Conservation (phyloP, 2,113 vertebrate species). For the Cheirogaleus medius region DNA sequence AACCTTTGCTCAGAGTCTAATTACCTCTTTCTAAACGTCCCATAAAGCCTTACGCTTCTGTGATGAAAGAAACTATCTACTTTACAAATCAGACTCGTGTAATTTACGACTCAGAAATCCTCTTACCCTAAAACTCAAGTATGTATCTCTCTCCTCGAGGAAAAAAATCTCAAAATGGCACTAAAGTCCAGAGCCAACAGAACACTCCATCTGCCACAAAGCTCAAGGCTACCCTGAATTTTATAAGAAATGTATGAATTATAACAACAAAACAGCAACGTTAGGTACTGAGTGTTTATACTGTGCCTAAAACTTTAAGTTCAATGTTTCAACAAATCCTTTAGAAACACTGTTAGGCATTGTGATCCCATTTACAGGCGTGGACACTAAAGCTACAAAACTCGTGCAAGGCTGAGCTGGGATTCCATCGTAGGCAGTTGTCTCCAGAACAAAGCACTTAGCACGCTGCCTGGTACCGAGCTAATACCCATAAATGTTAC, state of each 20-base stretch:
- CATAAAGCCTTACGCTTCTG: background rate
- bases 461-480: background rate
- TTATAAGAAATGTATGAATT: background rate
- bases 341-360: background rate
- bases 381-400: background rate
- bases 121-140: background rate
- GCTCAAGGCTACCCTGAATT: background rate
- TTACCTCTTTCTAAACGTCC: background rate
- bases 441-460: background rate
- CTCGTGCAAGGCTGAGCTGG: background rate
- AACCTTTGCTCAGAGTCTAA: background rate
- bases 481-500: background rate
- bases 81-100: background rate
- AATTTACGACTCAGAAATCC: constrained; percentile 21
- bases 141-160: background rate
- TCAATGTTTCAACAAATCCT: background rate
- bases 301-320: background rate
- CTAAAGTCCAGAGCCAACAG: background rate
- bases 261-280: background rate
- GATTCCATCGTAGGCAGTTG: background rate
- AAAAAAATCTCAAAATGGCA: background rate
- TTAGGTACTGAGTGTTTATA: background rate
- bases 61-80: background rate
- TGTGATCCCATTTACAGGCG: background rate
- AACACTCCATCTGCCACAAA: background rate